Conservation (phyloP, 2,888 invertebrate species). For the Spatulosminthurus flaviceps region DNA sequence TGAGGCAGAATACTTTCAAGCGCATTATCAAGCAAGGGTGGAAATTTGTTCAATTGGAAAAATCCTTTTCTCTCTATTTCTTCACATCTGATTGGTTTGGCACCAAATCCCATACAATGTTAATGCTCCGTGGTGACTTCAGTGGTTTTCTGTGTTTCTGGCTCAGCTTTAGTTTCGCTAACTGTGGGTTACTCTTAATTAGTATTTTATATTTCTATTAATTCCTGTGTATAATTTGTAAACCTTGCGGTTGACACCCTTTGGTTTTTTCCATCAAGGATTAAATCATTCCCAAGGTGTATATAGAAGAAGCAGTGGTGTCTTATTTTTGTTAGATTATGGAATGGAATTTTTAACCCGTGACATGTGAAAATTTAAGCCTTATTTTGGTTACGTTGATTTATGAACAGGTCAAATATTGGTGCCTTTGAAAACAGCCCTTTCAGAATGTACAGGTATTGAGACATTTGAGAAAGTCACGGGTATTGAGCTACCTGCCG, state of each 20-base stretch:
- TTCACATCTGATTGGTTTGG: constrained; percentile 48
- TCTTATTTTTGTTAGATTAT: no score
- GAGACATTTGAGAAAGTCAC: constrained; percentile 64
- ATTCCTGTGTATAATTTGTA: neutral
- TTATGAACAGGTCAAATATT: constrained; percentile 60
- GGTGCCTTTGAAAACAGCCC: constrained; percentile 59
- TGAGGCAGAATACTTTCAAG: neutral
- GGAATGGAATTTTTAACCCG: no score
- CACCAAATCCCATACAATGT: constrained; percentile 27
- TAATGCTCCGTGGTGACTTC: constrained; percentile 52
- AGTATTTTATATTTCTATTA: constrained; percentile 2
- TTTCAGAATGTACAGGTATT: constrained; percentile 61
- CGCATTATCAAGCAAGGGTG: neutral
- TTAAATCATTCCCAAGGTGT: no score
- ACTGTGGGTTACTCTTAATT: constrained; percentile 54
- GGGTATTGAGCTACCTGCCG: constrained; percentile 58
- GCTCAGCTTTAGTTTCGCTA: constrained; percentile 56
- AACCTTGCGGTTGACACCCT: neutral
- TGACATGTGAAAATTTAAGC: no score
- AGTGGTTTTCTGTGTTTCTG: constrained; percentile 60
- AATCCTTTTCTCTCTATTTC: constrained; percentile 40
- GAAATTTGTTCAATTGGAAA: constrained; percentile 47
- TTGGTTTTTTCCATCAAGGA: constrained; percentile 9
- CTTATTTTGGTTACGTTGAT: no score
- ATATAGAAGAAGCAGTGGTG: no score